Conservation (phyloP, 2,888 invertebrate species). For the Nipponacmea schrenckii region DNA sequence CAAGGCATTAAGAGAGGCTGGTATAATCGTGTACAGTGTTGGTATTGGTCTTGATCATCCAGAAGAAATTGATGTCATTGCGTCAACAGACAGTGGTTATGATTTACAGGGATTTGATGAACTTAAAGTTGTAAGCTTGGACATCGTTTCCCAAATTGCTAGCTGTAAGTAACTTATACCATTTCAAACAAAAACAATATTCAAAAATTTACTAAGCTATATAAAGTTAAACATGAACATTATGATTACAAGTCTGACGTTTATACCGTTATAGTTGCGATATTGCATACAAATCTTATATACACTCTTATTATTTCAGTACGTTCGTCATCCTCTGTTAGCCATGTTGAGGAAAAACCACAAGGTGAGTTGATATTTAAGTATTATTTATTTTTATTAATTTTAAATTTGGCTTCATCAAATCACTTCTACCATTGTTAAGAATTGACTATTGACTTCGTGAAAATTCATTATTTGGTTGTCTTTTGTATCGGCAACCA, state of each 20-base stretch:
- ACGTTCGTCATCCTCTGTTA: neutral
- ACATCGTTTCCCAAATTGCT: constrained; percentile 24
- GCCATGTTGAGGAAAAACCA: neutral
- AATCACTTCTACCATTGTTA: no score
- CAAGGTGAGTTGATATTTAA: neutral
- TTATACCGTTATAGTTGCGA: no score
- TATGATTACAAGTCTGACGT: no score
- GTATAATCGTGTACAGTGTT: constrained; percentile 24
- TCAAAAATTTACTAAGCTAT: no score
- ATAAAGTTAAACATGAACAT: no score
- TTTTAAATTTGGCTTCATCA: no score
- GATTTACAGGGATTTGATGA: constrained; percentile 23
- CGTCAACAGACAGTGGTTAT: constrained; percentile 25
- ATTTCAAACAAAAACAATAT: no score
- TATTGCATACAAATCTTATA: no score
- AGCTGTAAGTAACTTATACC: constrained; percentile 18
- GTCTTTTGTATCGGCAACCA: no score
- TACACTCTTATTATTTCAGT: neutral
- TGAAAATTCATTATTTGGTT: no score
- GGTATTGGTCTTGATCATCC: constrained; percentile 35
- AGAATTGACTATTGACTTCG: no score
- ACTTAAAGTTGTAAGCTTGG: constrained; percentile 16
- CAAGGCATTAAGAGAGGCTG: constrained; percentile 24
- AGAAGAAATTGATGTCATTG: constrained; percentile 35
- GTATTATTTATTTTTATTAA: neutral